Evolutionary conservation across 2,113 vertebrate species (phyloP).

Genomic region (Aythya baeri): DNA sequence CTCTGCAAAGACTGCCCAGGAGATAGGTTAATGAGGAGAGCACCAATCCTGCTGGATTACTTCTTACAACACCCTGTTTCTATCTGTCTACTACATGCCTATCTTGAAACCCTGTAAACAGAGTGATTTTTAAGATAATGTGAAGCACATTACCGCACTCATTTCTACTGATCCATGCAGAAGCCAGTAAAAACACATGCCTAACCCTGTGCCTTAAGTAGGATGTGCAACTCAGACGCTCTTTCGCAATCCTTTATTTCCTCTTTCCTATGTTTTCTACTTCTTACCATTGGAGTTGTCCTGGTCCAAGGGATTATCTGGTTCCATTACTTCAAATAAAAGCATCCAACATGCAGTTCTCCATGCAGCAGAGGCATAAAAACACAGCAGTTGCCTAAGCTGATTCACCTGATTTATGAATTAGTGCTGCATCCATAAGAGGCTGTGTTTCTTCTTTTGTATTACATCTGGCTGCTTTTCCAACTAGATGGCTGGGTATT

Average conservation of each 20-base stretch:
- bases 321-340: conserved; percentile 80
- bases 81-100: neutral
- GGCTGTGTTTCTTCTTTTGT: conserved; percentile 79
- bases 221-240: conserved; percentile 57
- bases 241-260: neutral
- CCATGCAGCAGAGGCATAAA: conserved; percentile 72
- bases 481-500: conserved; percentile 80
- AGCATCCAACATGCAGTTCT: conserved; percentile 74
- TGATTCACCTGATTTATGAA: conserved; percentile 81
- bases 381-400: conserved; percentile 61
- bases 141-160: conserved; percentile 50
- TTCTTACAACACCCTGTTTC: neutral
- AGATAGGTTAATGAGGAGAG: neutral
- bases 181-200: conserved; percentile 41
- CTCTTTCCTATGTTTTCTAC: conserved; percentile 60
- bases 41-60: neutral
- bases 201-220: conserved; percentile 34
- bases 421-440: conserved; percentile 79
- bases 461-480: conserved; percentile 82
- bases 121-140: conserved; percentile 37
- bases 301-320: conserved; percentile 75
- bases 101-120: conserved; percentile 33
- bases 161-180: conserved; percentile 31
- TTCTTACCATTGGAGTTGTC: conserved; percentile 83
- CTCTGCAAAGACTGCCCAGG: neutral